A percentile compares a stretch with the other conserved stretches of the same genome.
phyloP scores from a whole-genome alignment of 2,797 vertebrate genomes.

The Australoheros facetus region DNA sequence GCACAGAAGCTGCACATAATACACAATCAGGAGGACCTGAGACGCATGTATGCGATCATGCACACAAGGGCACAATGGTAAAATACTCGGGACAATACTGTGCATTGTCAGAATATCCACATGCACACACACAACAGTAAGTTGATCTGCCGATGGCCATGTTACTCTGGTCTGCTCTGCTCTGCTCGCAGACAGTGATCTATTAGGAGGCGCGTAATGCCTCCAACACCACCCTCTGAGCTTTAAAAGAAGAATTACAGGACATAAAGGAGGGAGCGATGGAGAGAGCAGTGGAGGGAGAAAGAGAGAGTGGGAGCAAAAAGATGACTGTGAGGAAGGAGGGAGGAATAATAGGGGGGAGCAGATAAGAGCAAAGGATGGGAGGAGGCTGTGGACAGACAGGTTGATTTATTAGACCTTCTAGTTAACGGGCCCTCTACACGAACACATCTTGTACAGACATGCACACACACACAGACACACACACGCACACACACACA shows the following conservation, averaged over 20 bases:
- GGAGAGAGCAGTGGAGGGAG: slow-evolving; percentile 25
- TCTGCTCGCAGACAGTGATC: slow-evolving; percentile 67
- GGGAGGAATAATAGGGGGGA: slow-evolving; percentile 49
- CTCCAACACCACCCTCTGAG: slow-evolving; percentile 67
- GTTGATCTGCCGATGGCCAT: slow-evolving; percentile 61
- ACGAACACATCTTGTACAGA: slow-evolving; percentile 81
- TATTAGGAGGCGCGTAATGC: slow-evolving; percentile 65
- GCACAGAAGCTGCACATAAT: slow-evolving; percentile 15
- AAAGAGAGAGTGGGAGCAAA: slow-evolving; percentile 24
- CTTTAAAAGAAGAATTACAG: slow-evolving; percentile 72
- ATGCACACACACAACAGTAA: slow-evolving; percentile 25
- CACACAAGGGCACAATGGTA: slow-evolving; percentile 28
- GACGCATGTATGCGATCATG: slow-evolving; percentile 16
- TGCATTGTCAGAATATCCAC: slow-evolving; percentile 22
- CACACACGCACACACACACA: background rate
- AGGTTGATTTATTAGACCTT: slow-evolving; percentile 97
- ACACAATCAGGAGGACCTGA: slow-evolving; percentile 45
- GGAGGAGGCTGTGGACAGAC: slow-evolving; percentile 82
- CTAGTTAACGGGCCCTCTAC: slow-evolving; percentile 91
- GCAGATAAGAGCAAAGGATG: slow-evolving; percentile 63
- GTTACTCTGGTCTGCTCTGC: slow-evolving; percentile 34
- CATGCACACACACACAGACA: slow-evolving; percentile 1
- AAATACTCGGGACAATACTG: slow-evolving; percentile 25
- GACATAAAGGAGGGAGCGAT: slow-evolving; percentile 61
- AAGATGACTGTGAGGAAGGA: slow-evolving; percentile 42